Evolutionary conservation across 2,888 invertebrate genomes (phyloP), one percentile per base, ranked within the genome.

Genomic region (Andrena chrysosceles): DNA sequence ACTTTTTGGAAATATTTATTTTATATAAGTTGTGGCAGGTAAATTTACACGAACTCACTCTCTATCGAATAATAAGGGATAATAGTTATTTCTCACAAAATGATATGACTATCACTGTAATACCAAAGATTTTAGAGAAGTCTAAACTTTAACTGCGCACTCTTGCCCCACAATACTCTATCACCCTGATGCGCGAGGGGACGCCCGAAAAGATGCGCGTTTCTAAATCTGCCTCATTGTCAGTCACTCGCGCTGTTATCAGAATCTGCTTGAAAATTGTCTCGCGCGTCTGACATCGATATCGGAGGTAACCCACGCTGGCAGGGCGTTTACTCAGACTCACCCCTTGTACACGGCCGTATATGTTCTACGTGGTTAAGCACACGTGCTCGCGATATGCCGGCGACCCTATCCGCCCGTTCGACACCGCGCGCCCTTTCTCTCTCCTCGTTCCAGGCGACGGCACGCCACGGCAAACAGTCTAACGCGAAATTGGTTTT

Each of bases 401-500:
- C 31, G 20, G 60, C 78, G 60, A 62, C 52, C 66, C 68, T 60
- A 7, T 60, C n/a, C 26, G 0, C 31, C 13, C 69, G n/a, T 60
- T 31, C 35, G 60, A n/a, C 16, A 42, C 4, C 31, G 56, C 56
- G 23, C 8, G 26, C 31, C n/a, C 42, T 42, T 54, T 33, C 20
- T 73, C 60, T 35, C 56, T 60, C 16, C 69, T 76, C 77, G 7
- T 75, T 72, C 23, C 56, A 10, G 59, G 33, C 75, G 68, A 79
- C 80, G 71, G 64, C 74, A 81, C 81, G 79, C 83, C 86, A 77
- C 67, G 71, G 89, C 87, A 89, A 89, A 89, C 89, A 89, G 82
- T 87, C 89, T 89, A 87, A 89, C 88, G 85, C 84, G 89, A 89
- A 89, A 89, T 89, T 89, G 89, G 84, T 89, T 89, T 87, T 89